Evolutionary conservation across 1,140 invertebrate genomes (phyloP).

Genomic region (Yoshiicerus persimilis): DNA sequence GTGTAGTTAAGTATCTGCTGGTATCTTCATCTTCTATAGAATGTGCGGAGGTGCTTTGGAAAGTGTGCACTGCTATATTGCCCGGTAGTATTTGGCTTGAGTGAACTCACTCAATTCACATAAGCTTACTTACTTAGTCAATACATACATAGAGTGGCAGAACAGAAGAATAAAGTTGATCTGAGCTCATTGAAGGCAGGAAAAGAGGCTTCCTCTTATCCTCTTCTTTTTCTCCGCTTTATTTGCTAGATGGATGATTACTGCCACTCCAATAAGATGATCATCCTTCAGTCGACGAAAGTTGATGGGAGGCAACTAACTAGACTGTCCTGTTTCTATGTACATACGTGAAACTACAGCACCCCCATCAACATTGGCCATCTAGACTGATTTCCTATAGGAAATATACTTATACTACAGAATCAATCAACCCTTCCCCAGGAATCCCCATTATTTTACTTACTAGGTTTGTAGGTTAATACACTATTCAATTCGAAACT

Average conservation of each 20-base stretch:
- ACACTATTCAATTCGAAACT: background rate
- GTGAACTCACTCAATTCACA: background rate
- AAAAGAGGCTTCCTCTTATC: background rate
- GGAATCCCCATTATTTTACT: no score
- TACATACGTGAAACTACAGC: background rate
- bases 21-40: background rate
- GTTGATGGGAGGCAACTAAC: slow-evolving; percentile 1
- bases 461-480: background rate
- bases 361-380: background rate
- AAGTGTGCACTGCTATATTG: background rate
- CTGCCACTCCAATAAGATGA: slow-evolving; percentile 30
- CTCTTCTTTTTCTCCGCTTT: slow-evolving; percentile 20
- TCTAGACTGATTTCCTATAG: background rate
- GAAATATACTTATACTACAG: background rate
- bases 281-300: slow-evolving; percentile 19
- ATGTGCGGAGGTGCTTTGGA: background rate
- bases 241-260: slow-evolving; percentile 34
- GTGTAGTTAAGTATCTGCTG: background rate
- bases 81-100: background rate
- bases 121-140: slow-evolving; percentile 5
- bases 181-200: slow-evolving; percentile 23
- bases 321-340: background rate
- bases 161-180: background rate
- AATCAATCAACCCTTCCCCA: background rate
- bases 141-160: background rate